phyloP scores from a whole-genome alignment of 2,113 vertebrate genomes.

The Motacilla tschutschensis region DNA sequence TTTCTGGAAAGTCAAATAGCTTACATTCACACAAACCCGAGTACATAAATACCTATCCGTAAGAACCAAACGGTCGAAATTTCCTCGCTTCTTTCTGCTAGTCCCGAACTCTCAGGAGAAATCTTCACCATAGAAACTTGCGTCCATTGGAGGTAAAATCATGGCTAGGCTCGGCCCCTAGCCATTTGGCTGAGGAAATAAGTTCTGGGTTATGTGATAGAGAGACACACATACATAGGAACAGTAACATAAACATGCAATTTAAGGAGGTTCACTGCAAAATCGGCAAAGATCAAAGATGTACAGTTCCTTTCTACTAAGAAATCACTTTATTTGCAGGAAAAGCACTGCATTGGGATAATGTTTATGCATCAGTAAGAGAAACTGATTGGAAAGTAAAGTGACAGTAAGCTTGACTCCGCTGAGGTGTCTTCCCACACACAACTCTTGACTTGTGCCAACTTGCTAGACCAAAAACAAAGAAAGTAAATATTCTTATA shows the following conservation, averaged over 20 bases:
- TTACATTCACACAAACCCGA: constrained; percentile 99
- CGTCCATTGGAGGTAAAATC: constrained; percentile 91
- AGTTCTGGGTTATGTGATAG: constrained; percentile 97
- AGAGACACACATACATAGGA: constrained; percentile 98
- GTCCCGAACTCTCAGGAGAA: constrained; percentile 93
- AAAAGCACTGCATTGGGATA: constrained; percentile 16
- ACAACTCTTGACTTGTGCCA: constrained; percentile 42
- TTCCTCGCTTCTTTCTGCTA: constrained; percentile 98
- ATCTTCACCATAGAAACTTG: constrained; percentile 96
- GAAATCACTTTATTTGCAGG: background rate
- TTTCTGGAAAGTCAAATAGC: constrained; percentile 91
- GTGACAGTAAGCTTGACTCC: constrained; percentile 34
- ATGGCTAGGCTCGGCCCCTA: constrained; percentile 94
- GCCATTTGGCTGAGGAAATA: constrained; percentile 97
- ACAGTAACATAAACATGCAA: constrained; percentile 87
- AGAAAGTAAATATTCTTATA: constrained; percentile 23
- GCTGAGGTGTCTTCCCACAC: constrained; percentile 43
- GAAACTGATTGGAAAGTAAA: constrained; percentile 43
- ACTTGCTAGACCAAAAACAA: constrained; percentile 54
- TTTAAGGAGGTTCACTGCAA: constrained; percentile 83
- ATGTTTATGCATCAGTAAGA: constrained; percentile 9
- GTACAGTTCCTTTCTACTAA: constrained; percentile 8
- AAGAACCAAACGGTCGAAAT: constrained; percentile 98
- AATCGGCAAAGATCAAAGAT: constrained; percentile 36
- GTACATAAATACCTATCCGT: constrained; percentile 99